phyloP scores from a whole-genome alignment of 2,888 invertebrate species.

The Diadegma fenestrale region DNA sequence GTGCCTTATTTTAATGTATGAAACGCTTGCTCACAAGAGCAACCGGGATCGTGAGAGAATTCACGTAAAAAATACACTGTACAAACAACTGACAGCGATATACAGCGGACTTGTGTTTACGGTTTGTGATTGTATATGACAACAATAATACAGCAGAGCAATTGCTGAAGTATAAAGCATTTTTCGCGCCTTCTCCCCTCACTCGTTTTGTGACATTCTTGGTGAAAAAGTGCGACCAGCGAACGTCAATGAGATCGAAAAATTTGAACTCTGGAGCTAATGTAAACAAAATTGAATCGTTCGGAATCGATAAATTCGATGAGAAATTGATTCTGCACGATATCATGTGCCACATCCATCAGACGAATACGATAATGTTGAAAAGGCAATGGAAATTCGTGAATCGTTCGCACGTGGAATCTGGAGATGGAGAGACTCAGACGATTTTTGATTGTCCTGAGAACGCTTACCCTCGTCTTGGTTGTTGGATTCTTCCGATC shows the following conservation, averaged over 20 bases:
- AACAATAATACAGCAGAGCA: slow-evolving; percentile 21
- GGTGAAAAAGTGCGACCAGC: slow-evolving; percentile 12
- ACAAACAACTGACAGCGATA: slow-evolving; percentile 35
- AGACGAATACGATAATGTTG: neutral
- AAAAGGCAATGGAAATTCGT: neutral
- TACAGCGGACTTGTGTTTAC: slow-evolving; percentile 13
- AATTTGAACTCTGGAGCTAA: neutral
- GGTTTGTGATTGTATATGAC: slow-evolving; percentile 5
- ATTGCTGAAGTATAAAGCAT: slow-evolving; percentile 39
- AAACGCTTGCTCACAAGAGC: slow-evolving; percentile 71
- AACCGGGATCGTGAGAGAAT: slow-evolving; percentile 80
- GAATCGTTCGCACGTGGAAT: neutral
- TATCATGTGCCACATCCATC: neutral
- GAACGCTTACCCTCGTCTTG: slow-evolving; percentile 3
- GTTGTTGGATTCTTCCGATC: slow-evolving; percentile 6
- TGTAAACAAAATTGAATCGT: neutral
- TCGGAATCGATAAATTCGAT: neutral
- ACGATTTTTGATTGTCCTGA: slow-evolving; percentile 26
- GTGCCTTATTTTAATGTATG: slow-evolving; percentile 75
- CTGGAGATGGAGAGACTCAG: neutral
- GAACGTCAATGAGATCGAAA: neutral
- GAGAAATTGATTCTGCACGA: neutral
- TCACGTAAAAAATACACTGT: slow-evolving; percentile 73
- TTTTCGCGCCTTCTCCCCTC: slow-evolving; percentile 46
- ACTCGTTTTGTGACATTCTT: slow-evolving; percentile 41